Percentiles rank a stretch among this genome's conserved stretches.
phyloP scores from a whole-genome alignment of 2,113 vertebrate genomes.

The Hiodon tergisus region DNA sequence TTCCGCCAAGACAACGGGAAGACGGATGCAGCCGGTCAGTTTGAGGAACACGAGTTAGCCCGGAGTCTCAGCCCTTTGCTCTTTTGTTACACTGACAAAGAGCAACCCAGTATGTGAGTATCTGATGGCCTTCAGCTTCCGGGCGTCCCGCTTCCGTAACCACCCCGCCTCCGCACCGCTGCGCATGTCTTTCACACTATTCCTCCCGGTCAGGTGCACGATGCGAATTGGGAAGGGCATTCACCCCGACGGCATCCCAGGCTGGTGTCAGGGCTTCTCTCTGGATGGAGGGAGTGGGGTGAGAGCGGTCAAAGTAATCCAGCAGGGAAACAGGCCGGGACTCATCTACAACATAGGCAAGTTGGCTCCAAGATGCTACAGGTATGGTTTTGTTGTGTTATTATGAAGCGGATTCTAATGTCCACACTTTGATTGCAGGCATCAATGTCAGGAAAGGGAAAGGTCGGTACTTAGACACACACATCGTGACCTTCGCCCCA shows the following conservation, averaged over 20 bases:
- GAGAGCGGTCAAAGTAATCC: slow-evolving; percentile 91
- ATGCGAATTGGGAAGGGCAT: slow-evolving; percentile 94
- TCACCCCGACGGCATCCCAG: slow-evolving; percentile 87
- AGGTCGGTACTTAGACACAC: slow-evolving; percentile 87
- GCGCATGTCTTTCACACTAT: background rate
- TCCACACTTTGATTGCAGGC: slow-evolving; percentile 55
- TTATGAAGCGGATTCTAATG: background rate
- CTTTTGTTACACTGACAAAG: slow-evolving; percentile 94
- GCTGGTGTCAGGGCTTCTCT: slow-evolving; percentile 97
- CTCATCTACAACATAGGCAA: slow-evolving; percentile 96
- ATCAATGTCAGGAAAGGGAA: slow-evolving; percentile 92
- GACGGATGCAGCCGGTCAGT: slow-evolving; percentile 86
- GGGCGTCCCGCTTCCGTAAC: background rate
- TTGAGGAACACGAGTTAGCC: slow-evolving; percentile 93
- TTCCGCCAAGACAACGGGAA: slow-evolving; percentile 95
- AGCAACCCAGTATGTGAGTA: slow-evolving; percentile 89
- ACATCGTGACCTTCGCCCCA: slow-evolving; percentile 91
- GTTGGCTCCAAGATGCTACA: slow-evolving; percentile 29
- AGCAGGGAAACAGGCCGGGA: slow-evolving; percentile 86
- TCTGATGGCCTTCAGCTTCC: background rate
- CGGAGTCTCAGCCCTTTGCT: slow-evolving; percentile 90
- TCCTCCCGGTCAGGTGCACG: slow-evolving; percentile 72
- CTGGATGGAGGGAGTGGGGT: slow-evolving; percentile 92
- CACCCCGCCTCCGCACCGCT: background rate
- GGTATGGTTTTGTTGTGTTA: background rate